A percentile compares a stretch with the other conserved stretches of the same genome.
These are phyloP conservation scores for Flabesymbios commensalis DNA, from an alignment of 2,888 invertebrate species.

Conservation along the genomic window DNA sequence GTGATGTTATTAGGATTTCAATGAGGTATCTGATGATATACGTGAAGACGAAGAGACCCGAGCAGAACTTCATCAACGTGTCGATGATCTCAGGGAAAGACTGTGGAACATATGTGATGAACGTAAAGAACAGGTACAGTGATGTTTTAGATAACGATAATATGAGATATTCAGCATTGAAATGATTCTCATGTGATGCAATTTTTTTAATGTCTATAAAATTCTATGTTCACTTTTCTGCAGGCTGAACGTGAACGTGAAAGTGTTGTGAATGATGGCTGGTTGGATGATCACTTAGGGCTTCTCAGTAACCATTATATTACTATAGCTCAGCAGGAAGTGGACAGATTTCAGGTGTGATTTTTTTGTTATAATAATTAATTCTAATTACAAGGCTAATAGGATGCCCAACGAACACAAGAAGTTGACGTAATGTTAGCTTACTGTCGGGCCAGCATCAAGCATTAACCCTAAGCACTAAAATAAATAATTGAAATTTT, in stretches of 20 bases:
- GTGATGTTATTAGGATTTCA: conserved; percentile 54
- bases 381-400: too few species aligned
- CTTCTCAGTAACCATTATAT: conserved; percentile 59
- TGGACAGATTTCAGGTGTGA: conserved; percentile 52
- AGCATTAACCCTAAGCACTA: too few species aligned
- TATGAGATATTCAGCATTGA: too few species aligned
- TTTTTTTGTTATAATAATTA: too few species aligned
- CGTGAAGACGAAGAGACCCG: conserved; percentile 60
- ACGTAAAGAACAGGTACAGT: conserved; percentile 56
- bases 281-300: conserved; percentile 60
- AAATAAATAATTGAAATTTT: too few species aligned
- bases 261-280: conserved; percentile 54
- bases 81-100: conserved; percentile 58
- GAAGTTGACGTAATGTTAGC: too few species aligned
- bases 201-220: too few species aligned
- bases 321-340: conserved; percentile 55
- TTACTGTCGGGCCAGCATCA: too few species aligned
- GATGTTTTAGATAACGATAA: too few species aligned
- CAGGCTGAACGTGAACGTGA: conserved; percentile 56
- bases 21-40: conserved; percentile 57
- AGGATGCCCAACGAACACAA: too few species aligned
- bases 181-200: too few species aligned
- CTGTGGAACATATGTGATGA: conserved; percentile 61
- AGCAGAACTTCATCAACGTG: conserved; percentile 58
- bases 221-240: too few species aligned